phyloP scores from a whole-genome alignment of 2,797 vertebrate species.

The Amblyraja radiata region DNA sequence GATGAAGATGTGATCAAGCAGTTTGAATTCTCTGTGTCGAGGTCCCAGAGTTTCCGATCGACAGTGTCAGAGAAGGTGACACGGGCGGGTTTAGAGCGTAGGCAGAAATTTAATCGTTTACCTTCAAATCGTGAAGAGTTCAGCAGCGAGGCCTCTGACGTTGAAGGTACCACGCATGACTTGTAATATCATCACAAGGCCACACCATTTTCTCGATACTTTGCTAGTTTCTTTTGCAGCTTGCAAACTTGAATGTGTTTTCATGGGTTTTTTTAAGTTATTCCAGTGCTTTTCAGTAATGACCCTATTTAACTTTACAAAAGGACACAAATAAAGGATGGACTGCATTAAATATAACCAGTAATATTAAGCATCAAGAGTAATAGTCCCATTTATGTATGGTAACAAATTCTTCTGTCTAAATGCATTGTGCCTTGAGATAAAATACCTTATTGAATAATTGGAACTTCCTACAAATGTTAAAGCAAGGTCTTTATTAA shows the following conservation, averaged over 20 bases:
- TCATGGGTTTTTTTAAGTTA: background rate
- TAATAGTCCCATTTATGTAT: background rate
- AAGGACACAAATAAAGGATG: background rate
- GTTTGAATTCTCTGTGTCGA: constrained; percentile 71
- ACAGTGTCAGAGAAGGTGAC: constrained; percentile 47
- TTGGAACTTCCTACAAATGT: background rate
- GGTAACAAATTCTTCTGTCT: background rate
- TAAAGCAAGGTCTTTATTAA: background rate
- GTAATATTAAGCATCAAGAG: background rate
- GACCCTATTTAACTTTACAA: background rate
- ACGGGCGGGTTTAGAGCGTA: constrained; percentile 45
- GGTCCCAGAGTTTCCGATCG: constrained; percentile 64
- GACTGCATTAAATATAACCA: background rate
- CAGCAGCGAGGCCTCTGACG: constrained; percentile 62
- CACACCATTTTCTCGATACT: background rate
- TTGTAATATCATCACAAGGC: background rate
- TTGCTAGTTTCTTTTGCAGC: constrained; percentile 9
- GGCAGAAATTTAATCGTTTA: constrained; percentile 55
- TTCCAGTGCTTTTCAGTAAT: background rate
- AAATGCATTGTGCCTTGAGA: background rate
- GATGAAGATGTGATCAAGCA: constrained; percentile 69
- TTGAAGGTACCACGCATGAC: constrained; percentile 56
- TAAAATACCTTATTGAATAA: background rate
- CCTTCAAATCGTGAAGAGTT: constrained; percentile 61
- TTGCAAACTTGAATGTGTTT: constrained; percentile 34